Conservation (phyloP, 2,888 invertebrate genomes). For the Synergus umbraculus region DNA sequence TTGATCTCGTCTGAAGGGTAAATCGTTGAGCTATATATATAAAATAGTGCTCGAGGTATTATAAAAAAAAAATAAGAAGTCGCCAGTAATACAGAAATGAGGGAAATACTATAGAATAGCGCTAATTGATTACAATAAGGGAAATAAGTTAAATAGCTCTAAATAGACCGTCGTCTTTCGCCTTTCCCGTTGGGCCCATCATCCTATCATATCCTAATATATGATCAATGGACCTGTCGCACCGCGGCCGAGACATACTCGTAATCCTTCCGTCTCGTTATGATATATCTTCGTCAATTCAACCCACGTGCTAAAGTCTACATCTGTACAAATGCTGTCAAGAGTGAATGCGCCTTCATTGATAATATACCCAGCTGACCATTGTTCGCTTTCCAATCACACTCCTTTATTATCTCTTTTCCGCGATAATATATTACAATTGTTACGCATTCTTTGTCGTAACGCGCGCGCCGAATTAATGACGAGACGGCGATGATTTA, state of each 20-base stretch:
- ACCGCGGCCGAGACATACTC: background rate
- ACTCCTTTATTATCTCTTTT: background rate
- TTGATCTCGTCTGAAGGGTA: too few relatives aligned
- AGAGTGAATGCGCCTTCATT: too few relatives aligned
- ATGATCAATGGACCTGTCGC: background rate
- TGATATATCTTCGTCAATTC: background rate
- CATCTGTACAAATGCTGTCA: background rate
- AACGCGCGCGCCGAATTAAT: background rate
- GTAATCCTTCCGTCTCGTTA: background rate
- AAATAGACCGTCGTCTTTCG: background rate
- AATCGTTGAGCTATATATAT: too few relatives aligned
- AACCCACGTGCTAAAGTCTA: background rate
- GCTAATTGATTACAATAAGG: background rate
- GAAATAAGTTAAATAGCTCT: background rate
- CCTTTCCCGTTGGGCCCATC: background rate
- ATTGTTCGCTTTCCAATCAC: background rate
- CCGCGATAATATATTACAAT: background rate
- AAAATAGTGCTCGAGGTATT: too few relatives aligned
- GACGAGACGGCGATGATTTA: background rate
- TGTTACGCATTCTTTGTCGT: background rate
- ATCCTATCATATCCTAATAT: too few relatives aligned
- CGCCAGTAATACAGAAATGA: background rate
- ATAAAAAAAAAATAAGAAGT: background rate
- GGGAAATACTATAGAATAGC: background rate
- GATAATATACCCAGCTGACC: background rate